Evolutionary conservation across 2,797 vertebrate species (phyloP), one percentile per base, ranked within the genome.

Genomic region (Myioborus melanocephalus): DNA sequence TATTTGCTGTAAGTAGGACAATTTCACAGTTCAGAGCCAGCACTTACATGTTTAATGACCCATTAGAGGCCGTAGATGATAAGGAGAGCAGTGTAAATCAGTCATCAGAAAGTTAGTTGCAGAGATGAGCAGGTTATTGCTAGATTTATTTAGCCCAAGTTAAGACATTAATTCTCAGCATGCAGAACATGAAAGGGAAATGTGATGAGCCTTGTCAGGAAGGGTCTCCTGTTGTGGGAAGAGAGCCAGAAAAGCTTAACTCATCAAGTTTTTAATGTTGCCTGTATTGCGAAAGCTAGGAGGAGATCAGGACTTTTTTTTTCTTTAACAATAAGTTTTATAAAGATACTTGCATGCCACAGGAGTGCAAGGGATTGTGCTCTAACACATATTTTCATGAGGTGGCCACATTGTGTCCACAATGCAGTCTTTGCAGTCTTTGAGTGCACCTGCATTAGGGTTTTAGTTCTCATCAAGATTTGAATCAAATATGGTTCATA

Each of bases 131-230:
- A 90, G 87, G 94, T 95, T 96, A 94, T 94, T 89, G 12, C 91
- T 89, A 94, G 96, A 97, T 95, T 96, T 96, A 89, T 96, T 97
- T 97, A 97, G 95, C 95, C 76, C 90, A 83, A 92, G 92, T 96
- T 93, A 94, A 97, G 93, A 95, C 93, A 89, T 97, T 97, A 95
- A 95, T 97, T 95, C 95, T 94, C 94, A 94, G 68, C 95, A 49
- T 93, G 95, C 75, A 80, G 88, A 73, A 96, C 94, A 95, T 83
- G 94, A 97, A 97, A 97, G 86, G 70, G 80, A 30, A 72, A 70
- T 89, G 50, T 93, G 88, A 94, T 93, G 92, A 97, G 92, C 89
- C 87, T 87, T 96, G 96, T 96, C 95, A 97, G 90, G 81, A 94
- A 94, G 57, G 88, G 90, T 96, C 95, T 96, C 91, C 83, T 61